Evolutionary conservation across 1,140 invertebrate species (phyloP).

Genomic region (Hycleus phaleratus): DNA sequence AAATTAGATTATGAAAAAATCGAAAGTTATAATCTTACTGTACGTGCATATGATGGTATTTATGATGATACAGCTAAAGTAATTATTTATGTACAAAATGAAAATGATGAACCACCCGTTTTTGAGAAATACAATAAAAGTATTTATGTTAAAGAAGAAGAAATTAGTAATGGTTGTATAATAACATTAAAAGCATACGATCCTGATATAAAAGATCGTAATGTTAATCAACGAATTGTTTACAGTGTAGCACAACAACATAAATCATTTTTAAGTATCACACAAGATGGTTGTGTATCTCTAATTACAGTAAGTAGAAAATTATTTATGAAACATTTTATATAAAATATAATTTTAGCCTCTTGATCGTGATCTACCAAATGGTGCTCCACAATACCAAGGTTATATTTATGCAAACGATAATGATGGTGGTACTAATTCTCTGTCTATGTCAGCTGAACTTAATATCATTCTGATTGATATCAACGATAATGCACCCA

Average conservation of each 20-base stretch:
- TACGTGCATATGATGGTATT: slow-evolving; percentile 70
- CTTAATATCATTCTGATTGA: slow-evolving; percentile 71
- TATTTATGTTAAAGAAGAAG: slow-evolving; percentile 64
- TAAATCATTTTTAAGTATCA: slow-evolving; percentile 58
- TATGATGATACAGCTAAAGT: slow-evolving; percentile 69
- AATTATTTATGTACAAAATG: slow-evolving; percentile 68
- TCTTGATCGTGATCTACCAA: slow-evolving; percentile 61
- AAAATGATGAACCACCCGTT: slow-evolving; percentile 76
- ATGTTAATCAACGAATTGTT: slow-evolving; percentile 65
- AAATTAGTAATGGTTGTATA: slow-evolving; percentile 56
- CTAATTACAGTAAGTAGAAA: slow-evolving; percentile 51
- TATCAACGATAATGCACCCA: slow-evolving; percentile 87
- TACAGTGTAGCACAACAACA: slow-evolving; percentile 65
- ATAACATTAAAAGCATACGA: slow-evolving; percentile 67
- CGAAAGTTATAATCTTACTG: slow-evolving; percentile 66
- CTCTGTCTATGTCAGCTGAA: slow-evolving; percentile 53
- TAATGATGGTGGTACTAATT: slow-evolving; percentile 58
- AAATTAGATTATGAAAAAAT: slow-evolving; percentile 79
- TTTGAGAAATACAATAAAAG: slow-evolving; percentile 57
- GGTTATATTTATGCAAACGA: slow-evolving; percentile 77
- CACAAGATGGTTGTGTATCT: slow-evolving; percentile 66
- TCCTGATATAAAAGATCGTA: slow-evolving; percentile 71
- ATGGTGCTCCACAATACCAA: slow-evolving; percentile 75
- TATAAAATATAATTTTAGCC: slow-evolving; percentile 40
- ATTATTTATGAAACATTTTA: background rate